phyloP scores from a whole-genome alignment of 1,140 invertebrate genomes.

The Spodoptera litura region DNA sequence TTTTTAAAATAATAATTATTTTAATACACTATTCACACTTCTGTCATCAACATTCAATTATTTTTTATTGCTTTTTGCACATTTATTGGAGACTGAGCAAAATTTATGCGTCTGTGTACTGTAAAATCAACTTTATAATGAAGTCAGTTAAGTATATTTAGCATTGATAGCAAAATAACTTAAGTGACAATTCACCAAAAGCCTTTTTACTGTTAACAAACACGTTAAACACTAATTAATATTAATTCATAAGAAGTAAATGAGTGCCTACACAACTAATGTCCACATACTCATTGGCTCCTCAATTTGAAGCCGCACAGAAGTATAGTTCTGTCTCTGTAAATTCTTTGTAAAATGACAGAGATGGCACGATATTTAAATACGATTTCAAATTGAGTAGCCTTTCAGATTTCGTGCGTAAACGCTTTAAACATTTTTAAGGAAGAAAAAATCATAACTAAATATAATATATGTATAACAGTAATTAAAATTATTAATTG shows the following conservation, averaged over 20 bases:
- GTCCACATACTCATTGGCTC: background rate
- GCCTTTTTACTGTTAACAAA: background rate
- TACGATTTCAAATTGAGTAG: no score
- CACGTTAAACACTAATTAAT: constrained; percentile 35
- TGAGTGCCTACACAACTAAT: constrained; percentile 31
- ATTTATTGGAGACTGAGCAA: constrained; percentile 39
- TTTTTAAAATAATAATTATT: no score
- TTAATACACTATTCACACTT: background rate
- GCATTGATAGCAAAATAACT: background rate
- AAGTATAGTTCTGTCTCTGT: no score
- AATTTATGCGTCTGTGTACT: constrained; percentile 5
- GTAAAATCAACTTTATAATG: constrained; percentile 28
- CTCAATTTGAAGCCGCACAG: no score
- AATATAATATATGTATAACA: background rate
- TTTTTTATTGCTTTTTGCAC: constrained; percentile 42
- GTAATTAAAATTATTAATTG: no score
- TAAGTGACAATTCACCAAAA: background rate
- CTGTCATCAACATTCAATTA: constrained; percentile 1
- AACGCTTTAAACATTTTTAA: no score
- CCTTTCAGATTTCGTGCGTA: no score
- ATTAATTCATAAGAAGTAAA: constrained; percentile 49
- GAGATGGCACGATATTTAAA: no score
- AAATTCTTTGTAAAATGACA: no score
- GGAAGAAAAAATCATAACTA: background rate
- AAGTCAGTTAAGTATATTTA: background rate